Base-by-base conservation (phyloP, 2,797 vertebrate genomes). In the Eulemur mongoz region DNA sequence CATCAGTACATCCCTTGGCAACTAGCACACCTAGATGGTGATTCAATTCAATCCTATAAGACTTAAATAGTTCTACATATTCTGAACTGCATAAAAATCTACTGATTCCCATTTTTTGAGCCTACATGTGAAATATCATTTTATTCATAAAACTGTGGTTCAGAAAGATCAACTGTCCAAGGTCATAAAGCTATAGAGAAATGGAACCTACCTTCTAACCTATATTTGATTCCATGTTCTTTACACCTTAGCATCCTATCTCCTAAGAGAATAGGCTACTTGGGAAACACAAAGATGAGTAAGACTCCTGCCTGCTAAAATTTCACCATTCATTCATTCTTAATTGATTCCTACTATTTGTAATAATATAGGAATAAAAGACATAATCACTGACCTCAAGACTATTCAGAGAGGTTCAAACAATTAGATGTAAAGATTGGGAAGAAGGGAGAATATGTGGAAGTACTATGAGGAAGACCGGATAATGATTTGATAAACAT, bases 331-430 rank as follows among this genome's bases (percentile, higher is more conserved):
- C 67, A 83, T 83, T 91, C 40, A 65, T 69, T 69, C 93, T 23
- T 81, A 80, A 94, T 82, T 67, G 17, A 93, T 88, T 81, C 43
- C 18, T 87, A 90, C 38, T 70, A 72, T 76, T 83, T 89, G 38
- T 23, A 95, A 91, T 73, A 87, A 92, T 52, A 83, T 5, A 88
- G 35, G 57, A 67, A 76, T 54, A 92, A 95, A 92, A 86, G 38
- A 69, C 12, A 86, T 48, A 94, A 59, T 82, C 30, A 89, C n/a
- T 70, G 32, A 87, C 59, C 85, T 92, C 48, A 73, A 89, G 69
- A 80, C 70, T 73, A 87, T 52, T 79, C 17, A 83, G 10, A 94
- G 52, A 94, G 18, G 25, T 67, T 93, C 75, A 57, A 91, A 95
- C 30, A 87, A 25, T 81, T 22, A 86, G 52, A 63, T 67, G 7